Percentiles rank a stretch among this genome's conserved stretches.
Evolutionary conservation across 1,140 invertebrate genomes (phyloP).

Genomic region (Branchinecta lindahli): DNA sequence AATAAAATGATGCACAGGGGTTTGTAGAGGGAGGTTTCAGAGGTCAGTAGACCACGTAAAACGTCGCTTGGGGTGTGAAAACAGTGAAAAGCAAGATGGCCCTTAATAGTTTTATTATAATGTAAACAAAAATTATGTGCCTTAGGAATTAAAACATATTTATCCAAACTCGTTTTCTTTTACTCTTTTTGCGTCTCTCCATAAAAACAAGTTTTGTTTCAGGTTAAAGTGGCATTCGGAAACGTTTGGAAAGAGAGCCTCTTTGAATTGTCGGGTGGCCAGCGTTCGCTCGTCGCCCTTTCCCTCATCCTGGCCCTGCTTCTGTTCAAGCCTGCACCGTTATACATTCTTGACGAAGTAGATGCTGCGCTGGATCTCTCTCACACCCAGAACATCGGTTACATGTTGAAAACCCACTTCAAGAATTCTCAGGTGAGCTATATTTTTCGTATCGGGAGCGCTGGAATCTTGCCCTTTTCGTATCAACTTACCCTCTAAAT

Average conservation of each 20-base stretch:
- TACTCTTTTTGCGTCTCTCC: no score
- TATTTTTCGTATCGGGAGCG: not conserved
- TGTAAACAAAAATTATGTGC: no score
- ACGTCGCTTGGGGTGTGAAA: no score
- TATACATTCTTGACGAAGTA: slow-evolving; percentile 98
- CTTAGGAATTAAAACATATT: no score
- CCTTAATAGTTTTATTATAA: no score
- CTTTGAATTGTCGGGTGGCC: slow-evolving; percentile 87
- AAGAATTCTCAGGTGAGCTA: slow-evolving; percentile 64
- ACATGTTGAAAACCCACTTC: slow-evolving; percentile 88
- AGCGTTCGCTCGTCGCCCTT: slow-evolving; percentile 87
- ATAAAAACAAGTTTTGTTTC: slow-evolving; percentile 20
- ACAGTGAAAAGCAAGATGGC: no score
- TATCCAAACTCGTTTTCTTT: no score
- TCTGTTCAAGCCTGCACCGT: slow-evolving; percentile 89
- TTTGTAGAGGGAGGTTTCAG: no score
- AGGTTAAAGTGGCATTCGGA: slow-evolving; percentile 82
- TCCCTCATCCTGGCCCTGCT: slow-evolving; percentile 92
- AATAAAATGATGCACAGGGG: no score
- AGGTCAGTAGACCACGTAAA: no score
- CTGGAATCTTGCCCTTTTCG: no score
- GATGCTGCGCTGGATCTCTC: slow-evolving; percentile 95
- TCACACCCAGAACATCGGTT: slow-evolving; percentile 97
- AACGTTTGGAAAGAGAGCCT: slow-evolving; percentile 91
- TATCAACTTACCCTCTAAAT: no score